Conservation (phyloP, 2,888 invertebrate species). For the Parnassius mnemosyne region DNA sequence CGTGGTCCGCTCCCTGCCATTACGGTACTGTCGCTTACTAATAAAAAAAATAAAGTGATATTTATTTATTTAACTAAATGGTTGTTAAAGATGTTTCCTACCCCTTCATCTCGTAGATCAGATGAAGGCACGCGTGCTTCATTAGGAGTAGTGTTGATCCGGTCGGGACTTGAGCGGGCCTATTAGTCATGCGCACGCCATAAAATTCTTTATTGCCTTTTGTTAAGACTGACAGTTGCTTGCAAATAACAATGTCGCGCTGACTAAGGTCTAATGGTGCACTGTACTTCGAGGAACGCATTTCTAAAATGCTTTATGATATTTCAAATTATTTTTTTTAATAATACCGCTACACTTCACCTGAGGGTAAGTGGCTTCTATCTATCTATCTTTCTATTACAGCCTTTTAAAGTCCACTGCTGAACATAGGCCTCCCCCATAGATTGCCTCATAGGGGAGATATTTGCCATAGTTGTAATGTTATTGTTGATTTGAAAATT, state of each 20-base stretch:
- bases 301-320: background rate
- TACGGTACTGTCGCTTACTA: too few relatives aligned
- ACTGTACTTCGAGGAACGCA: background rate
- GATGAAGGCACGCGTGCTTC: constrained; percentile 32
- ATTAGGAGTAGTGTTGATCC: constrained; percentile 35
- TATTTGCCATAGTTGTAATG: too few relatives aligned
- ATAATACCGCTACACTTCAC: too few relatives aligned
- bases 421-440: too few relatives aligned
- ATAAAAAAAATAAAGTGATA: too few relatives aligned
- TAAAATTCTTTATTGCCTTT: background rate
- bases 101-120: constrained; percentile 33
- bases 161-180: constrained; percentile 15
- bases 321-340: constrained; percentile 2
- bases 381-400: too few relatives aligned
- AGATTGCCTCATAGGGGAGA: too few relatives aligned
- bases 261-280: background rate
- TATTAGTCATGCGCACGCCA: background rate
- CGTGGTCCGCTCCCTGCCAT: too few relatives aligned
- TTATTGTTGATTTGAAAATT: too few relatives aligned
- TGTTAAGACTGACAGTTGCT: constrained; percentile 2
- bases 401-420: too few relatives aligned
- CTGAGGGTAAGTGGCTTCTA: too few relatives aligned
- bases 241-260: background rate
- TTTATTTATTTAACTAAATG: too few relatives aligned
- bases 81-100: constrained; percentile 28